Evolutionary conservation across 2,888 invertebrate species (phyloP).

Genomic region (Apoda limacodes): DNA sequence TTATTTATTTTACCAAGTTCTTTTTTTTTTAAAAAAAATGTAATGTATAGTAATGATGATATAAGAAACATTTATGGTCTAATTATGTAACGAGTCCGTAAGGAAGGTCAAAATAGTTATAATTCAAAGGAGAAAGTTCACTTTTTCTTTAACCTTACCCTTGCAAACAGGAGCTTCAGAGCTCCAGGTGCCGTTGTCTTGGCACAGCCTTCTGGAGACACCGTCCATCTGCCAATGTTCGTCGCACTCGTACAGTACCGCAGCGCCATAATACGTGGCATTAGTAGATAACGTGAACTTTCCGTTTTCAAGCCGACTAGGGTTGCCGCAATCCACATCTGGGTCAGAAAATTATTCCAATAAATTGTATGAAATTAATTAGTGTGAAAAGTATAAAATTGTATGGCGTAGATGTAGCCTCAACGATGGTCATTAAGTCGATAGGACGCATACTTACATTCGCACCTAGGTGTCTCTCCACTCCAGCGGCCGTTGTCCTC

Average conservation of each 20-base stretch:
- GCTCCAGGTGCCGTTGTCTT: slow-evolving; percentile 93
- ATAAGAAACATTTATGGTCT: too few species aligned
- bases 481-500: slow-evolving; percentile 90
- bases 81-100: too few species aligned
- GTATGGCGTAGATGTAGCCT: not conserved
- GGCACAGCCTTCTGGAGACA: slow-evolving; percentile 83
- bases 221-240: slow-evolving; percentile 85
- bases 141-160: too few species aligned
- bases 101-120: too few species aligned
- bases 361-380: too few species aligned
- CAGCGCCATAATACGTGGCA: slow-evolving; percentile 89
- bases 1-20: too few species aligned
- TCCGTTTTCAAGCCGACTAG: slow-evolving; percentile 78
- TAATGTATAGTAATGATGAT: too few species aligned
- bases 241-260: slow-evolving; percentile 86
- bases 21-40: too few species aligned
- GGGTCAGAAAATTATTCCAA: slow-evolving; percentile 19
- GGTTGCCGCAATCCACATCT: slow-evolving; percentile 90
- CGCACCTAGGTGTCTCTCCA: slow-evolving; percentile 83
- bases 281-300: slow-evolving; percentile 85
- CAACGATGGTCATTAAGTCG: not conserved
- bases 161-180: slow-evolving; percentile 84
- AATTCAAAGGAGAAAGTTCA: too few species aligned
- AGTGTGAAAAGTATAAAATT: too few species aligned
- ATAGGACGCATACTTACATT: slow-evolving; percentile 78